Evolutionary conservation across 1,140 invertebrate genomes (phyloP), one percentile per base, ranked within the genome.

Genomic region (Asobara japonica): DNA sequence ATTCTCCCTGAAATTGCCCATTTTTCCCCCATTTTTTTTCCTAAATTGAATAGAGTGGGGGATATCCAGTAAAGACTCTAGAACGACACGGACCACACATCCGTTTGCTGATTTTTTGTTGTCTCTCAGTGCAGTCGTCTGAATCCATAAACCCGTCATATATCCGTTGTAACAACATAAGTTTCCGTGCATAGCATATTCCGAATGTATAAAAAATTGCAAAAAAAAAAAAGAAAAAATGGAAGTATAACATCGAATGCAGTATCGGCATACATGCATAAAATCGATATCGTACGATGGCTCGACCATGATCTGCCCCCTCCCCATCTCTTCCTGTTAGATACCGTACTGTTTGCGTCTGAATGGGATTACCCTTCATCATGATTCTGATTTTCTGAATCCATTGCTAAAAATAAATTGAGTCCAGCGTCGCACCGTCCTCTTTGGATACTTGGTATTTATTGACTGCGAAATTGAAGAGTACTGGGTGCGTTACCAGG

Each of bases 241-340:
- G 16, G 3, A 22, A 56, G 51, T 8, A 45, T 20, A 56, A 56
- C 51, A 25, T 3, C 22, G 20, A 56, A 56, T 56, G 51, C 51
- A 51, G 25, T 56, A 27, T 56, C 20, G 20, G 51, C 2, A 22
- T 41, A 25, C 10, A 65, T 65, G 20, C 20, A 65, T 65, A 65
- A 65, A 65, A 36, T 22, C 64, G 33, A 65, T 65, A 65, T 65
- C 64, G 64, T 65, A 36, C 64, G 64, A 65, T 65, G 64, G 64
- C 64, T 25, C 33, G 64, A 41, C 33, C 33, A 13, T 65, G 64
- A 65, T 65, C 64, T 18, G 5, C n/a, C 16, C 16, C 6, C 64
- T 1, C 1, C 20, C 51, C 22, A 18, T 25, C 51, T 65, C 20
- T 65, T 65, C 20, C 18, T 65, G n/a, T 0, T 45, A 16, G 22